Evolutionary conservation across 2,888 invertebrate genomes (phyloP), one percentile per base, ranked within the genome.

Genomic region (Melanostoma scalare): DNA sequence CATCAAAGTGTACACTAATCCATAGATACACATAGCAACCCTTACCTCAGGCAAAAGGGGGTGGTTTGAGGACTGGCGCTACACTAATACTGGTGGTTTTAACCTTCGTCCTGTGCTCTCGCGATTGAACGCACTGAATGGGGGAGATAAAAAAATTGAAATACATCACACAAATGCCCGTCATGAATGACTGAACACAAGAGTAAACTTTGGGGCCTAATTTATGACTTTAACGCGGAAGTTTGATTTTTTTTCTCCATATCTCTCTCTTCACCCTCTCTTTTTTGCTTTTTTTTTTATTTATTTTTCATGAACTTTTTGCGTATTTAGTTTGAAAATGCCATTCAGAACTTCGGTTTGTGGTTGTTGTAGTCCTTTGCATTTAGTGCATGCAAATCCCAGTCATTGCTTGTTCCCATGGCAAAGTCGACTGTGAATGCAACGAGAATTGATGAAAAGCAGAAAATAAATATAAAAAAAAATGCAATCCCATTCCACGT

Each of bases 201-300:
- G 84, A 71, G 84, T 74, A 71, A 79, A 79, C 69, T 71, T 79
- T 75, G 71, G 79, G 71, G 71, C 71, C 84, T 79, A 79, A 84
- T 84, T 84, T 84, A 84, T 79, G 79, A 79, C 84, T 75, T 84
- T 79, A 71, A 74, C 84, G 79, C 79, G 78, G 82, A 82, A 82
- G 77, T 72, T 73, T 44, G 44, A 42, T 8, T 71, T 76, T 61
- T 63, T 44, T 38, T 31, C 10, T 77, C 53, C n/a, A n/a, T n/a
- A n/a, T n/a, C n/a, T n/a, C n/a, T n/a, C 20, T 31, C 42, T 72
- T 55, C n/a, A n/a, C n/a, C n/a, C n/a, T n/a, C n/a, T n/a, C 30
- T 10, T 20, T 38, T 31, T 2, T 6, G 6, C 35, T 58, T 50
- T 6, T 42, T 6, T 44, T 73, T 40, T 30, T 10, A 20, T 20